Evolutionary conservation across 2,888 invertebrate genomes (phyloP).

Genomic region (Torymus aiolomorphi): DNA sequence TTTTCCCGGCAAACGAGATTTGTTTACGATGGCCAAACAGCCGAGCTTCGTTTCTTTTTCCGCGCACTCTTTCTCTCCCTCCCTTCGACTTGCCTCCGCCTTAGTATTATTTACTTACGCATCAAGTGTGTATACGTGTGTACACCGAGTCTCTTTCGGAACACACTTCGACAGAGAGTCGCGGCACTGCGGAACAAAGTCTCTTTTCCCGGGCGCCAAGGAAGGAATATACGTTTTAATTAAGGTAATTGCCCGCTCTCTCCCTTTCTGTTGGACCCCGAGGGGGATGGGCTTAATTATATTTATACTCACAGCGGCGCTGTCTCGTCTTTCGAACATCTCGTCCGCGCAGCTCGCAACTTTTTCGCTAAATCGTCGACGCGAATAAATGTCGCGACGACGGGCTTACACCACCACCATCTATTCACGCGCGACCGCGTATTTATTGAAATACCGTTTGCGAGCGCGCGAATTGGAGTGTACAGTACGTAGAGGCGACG

Average conservation of each 20-base stretch:
- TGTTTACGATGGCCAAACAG: conserved; percentile 45
- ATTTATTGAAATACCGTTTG: too few species aligned
- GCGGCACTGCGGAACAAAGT: not conserved
- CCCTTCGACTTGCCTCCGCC: not conserved
- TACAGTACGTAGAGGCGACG: too few species aligned
- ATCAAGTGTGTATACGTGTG: not conserved
- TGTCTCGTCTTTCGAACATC: conserved; percentile 6
- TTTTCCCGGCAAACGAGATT: conserved; percentile 25
- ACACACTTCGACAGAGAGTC: too few species aligned
- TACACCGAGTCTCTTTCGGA: not conserved
- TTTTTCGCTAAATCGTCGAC: not conserved
- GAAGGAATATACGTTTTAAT: conserved; percentile 40
- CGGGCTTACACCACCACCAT: too few species aligned
- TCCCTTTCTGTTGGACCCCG: too few species aligned
- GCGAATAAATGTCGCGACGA: too few species aligned
- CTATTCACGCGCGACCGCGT: too few species aligned
- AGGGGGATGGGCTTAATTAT: conserved; percentile 7
- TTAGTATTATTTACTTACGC: conserved; percentile 23
- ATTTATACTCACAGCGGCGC: not conserved
- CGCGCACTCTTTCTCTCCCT: not conserved
- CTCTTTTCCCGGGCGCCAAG: conserved; percentile 14
- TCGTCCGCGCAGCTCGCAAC: not conserved
- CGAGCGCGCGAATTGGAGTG: too few species aligned
- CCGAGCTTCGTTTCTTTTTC: not conserved
- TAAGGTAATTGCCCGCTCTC: conserved; percentile 29